A percentile compares a stretch with the other conserved stretches of the same genome.
These are phyloP conservation scores for Eumacrocentrus americanus DNA, from an alignment of 2,888 invertebrate species.

Conservation along the genomic window DNA sequence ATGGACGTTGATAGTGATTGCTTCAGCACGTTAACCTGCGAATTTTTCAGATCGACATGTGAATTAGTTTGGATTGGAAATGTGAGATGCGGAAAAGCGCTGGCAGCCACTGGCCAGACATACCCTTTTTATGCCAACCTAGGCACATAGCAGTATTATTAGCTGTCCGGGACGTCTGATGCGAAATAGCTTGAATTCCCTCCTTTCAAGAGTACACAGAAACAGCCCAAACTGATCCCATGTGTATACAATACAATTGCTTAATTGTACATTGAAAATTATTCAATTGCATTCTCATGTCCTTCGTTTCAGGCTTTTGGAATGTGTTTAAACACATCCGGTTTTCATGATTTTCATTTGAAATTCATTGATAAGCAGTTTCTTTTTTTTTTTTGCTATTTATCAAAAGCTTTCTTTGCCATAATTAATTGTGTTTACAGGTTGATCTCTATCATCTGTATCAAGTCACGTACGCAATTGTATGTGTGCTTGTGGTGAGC, in stretches of 20 bases:
- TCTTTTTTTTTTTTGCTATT: too few species aligned
- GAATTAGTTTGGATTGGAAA: neutral
- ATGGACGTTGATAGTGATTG: too few species aligned
- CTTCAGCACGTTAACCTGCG: too few species aligned
- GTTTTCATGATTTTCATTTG: too few species aligned
- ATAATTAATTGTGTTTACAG: neutral
- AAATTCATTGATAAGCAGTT: too few species aligned
- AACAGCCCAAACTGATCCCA: neutral
- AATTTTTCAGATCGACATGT: too few species aligned
- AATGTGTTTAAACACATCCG: too few species aligned
- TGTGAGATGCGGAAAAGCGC: conserved; percentile 30
- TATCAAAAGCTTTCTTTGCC: neutral
- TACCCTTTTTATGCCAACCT: conserved; percentile 49
- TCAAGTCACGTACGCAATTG: conserved; percentile 8
- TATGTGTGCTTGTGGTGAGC: neutral
- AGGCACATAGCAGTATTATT: conserved; percentile 50
- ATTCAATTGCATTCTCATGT: neutral
- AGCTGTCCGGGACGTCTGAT: conserved; percentile 42
- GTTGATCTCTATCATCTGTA: neutral
- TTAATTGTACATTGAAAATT: too few species aligned
- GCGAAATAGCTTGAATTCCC: conserved; percentile 11
- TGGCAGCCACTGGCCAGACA: conserved; percentile 44
- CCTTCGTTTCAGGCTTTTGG: neutral
- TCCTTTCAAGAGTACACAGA: neutral
- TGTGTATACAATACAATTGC: too few species aligned